Percentiles rank a stretch among this genome's conserved stretches.
Evolutionary conservation across 1,140 invertebrate species (phyloP).

Genomic region (Drosophila insularis): DNA sequence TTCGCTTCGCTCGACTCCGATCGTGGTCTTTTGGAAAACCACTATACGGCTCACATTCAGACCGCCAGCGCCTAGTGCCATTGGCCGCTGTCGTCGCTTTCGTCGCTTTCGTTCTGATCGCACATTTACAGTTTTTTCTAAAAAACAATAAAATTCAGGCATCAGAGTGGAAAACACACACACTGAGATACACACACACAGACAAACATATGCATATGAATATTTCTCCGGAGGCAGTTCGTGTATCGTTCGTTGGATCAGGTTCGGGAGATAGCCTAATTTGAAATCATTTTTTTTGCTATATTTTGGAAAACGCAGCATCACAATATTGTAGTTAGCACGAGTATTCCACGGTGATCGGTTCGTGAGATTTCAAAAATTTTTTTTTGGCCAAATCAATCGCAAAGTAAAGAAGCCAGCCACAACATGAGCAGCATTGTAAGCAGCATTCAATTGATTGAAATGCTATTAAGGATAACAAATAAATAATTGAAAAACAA

Average conservation of each 20-base stretch:
- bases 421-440: conserved; percentile 73
- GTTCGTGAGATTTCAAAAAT: conserved; percentile 61
- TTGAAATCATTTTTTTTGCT: conserved; percentile 47
- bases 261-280: conserved; percentile 48
- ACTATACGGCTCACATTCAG: conserved; percentile 72
- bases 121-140: conserved; percentile 79
- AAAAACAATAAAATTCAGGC: conserved; percentile 77
- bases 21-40: conserved; percentile 64
- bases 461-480: conserved; percentile 27
- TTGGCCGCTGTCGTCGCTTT: conserved; percentile 11
- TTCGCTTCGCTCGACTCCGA: conserved; percentile 20
- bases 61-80: background rate
- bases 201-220: conserved; percentile 19
- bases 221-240: conserved; percentile 35
- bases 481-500: too few species aligned
- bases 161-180: conserved; percentile 71
- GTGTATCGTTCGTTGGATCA: conserved; percentile 29
- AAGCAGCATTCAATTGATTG: conserved; percentile 18
- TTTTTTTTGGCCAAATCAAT: conserved; percentile 9
- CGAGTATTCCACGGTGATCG: conserved; percentile 69
- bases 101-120: conserved; percentile 51
- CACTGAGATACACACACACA: conserved; percentile 38
- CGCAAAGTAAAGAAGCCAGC: conserved; percentile 10
- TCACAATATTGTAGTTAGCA: conserved; percentile 66
- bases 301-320: conserved; percentile 78